Evolutionary conservation across 2,113 vertebrate genomes (phyloP).

Genomic region (Casuarius casuarius): DNA sequence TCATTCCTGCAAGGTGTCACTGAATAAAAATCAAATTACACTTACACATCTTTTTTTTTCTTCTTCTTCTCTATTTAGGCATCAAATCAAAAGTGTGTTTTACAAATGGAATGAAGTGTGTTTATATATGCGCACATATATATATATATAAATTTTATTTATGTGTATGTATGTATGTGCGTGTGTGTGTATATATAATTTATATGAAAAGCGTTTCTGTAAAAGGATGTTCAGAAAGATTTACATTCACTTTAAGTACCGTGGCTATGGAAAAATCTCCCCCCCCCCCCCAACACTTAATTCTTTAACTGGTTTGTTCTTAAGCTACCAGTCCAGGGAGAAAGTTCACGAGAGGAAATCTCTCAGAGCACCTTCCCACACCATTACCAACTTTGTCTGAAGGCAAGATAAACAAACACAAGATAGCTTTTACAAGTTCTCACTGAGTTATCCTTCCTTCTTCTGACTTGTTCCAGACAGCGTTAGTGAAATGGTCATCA

Average conservation of each 20-base stretch:
- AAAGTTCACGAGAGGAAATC: background rate
- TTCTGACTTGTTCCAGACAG: background rate
- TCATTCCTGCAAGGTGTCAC: background rate
- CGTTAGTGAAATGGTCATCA: background rate
- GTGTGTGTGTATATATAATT: background rate
- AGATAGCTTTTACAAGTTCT: background rate
- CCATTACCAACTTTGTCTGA: background rate
- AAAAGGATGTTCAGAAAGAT: background rate
- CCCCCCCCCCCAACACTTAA: no score
- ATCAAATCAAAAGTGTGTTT: fast-evolving
- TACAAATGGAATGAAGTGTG: background rate
- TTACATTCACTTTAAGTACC: background rate
- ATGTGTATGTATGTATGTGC: no score
- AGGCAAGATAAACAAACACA: background rate
- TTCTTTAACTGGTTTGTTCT: background rate
- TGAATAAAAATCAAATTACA: background rate
- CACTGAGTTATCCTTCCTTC: background rate
- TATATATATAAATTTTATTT: background rate
- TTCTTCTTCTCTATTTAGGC: background rate
- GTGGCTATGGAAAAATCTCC: background rate
- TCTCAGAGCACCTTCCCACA: background rate
- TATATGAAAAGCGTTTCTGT: background rate
- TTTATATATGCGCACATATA: background rate
- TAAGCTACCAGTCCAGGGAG: background rate
- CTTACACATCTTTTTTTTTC: background rate